A percentile compares a stretch with the other conserved stretches of the same genome.
phyloP scores from a whole-genome alignment of 2,888 invertebrate genomes.

The Digitonthophagus gazella region DNA sequence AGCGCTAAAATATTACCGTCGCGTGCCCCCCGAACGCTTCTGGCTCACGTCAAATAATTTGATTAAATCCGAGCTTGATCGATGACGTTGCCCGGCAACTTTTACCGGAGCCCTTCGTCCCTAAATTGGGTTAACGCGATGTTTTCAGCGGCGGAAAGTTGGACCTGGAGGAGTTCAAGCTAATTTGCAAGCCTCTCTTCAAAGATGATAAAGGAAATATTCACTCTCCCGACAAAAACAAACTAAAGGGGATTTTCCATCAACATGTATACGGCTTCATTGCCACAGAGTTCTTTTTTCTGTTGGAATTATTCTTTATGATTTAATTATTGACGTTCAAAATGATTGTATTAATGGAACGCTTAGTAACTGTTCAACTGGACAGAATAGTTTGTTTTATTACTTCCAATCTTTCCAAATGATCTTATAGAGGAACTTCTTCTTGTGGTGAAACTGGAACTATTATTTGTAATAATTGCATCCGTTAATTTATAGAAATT shows the following conservation, averaged over 20 bases:
- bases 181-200: conserved; percentile 82
- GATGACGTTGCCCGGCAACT: background rate
- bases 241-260: conserved; percentile 76
- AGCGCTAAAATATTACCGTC: background rate
- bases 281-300: conserved; percentile 79
- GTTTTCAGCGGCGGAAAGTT: conserved; percentile 70
- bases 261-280: conserved; percentile 72
- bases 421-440: too few relatives aligned
- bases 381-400: conserved; percentile 86
- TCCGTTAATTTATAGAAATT: too few relatives aligned
- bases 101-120: background rate
- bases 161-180: conserved; percentile 72
- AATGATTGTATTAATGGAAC: conserved; percentile 97
- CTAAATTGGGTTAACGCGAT: background rate
- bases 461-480: too few relatives aligned
- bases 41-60: background rate
- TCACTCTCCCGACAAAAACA: conserved; percentile 70
- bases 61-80: background rate
- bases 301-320: conserved; percentile 93
- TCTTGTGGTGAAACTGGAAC: too few relatives aligned
- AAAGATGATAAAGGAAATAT: conserved; percentile 83
- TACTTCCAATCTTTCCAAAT: too few relatives aligned
- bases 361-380: conserved; percentile 87
- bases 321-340: conserved; percentile 92
- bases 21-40: background rate